These are phyloP conservation scores for Choloepus didactylus DNA, from an alignment of 2,797 vertebrate genomes.

Conservation along the genomic window DNA sequence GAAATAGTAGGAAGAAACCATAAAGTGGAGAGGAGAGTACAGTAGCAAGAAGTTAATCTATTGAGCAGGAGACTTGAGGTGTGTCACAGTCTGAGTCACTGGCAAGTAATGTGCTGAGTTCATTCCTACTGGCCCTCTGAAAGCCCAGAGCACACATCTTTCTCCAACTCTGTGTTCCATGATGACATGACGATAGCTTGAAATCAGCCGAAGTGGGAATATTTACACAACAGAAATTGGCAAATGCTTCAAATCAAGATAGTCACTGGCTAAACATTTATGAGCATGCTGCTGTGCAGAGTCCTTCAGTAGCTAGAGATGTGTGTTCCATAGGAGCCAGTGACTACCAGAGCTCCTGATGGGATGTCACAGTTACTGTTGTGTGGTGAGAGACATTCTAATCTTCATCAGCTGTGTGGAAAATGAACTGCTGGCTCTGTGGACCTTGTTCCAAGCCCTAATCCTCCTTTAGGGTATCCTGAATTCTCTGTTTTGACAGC, in stretches of 20 bases:
- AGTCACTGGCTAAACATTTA: neutral
- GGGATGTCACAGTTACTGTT: neutral
- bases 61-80: neutral
- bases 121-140: neutral
- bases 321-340: neutral
- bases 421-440: neutral
- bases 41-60: neutral
- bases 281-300: neutral
- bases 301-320: neutral
- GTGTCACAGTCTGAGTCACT: neutral
- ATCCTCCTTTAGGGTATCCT: neutral
- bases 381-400: neutral
- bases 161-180: neutral
- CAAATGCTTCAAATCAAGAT: neutral
- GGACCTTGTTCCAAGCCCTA: neutral
- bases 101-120: neutral
- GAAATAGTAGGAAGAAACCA: neutral
- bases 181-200: neutral
- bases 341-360: neutral
- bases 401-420: neutral
- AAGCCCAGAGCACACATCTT: neutral
- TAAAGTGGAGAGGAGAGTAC: neutral
- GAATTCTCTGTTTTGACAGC: neutral
- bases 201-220: neutral
- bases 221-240: neutral